Conservation (phyloP, 2,797 vertebrate genomes). For the Urophycis tenuis region DNA sequence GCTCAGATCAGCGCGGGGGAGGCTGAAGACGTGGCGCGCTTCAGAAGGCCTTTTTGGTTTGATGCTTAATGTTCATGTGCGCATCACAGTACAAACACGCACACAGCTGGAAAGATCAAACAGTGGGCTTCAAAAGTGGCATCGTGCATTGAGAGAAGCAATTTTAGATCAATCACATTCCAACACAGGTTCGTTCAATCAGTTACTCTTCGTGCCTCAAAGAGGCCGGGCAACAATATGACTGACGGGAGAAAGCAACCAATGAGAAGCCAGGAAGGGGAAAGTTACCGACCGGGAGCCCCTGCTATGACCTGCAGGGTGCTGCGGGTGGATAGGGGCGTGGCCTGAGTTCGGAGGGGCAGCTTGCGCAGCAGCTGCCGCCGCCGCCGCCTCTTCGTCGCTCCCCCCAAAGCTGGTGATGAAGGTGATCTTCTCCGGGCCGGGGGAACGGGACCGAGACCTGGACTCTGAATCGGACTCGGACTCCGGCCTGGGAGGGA, state of each 20-base stretch:
- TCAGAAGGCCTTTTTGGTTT: too few relatives aligned
- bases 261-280: conserved; percentile 70
- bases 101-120: conserved; percentile 18
- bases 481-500: conserved; percentile 74
- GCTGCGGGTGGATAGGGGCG: conserved; percentile 70
- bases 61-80: background rate
- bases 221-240: conserved; percentile 44
- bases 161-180: background rate
- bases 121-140: background rate
- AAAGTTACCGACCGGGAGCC: conserved; percentile 97
- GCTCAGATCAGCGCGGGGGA: too few relatives aligned
- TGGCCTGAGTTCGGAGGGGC: conserved; percentile 65
- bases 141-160: conserved; percentile 4
- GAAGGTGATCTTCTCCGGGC: conserved; percentile 91
- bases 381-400: conserved; percentile 78
- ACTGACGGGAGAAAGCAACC: conserved; percentile 59
- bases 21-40: too few relatives aligned
- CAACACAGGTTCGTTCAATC: background rate
- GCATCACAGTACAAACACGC: conserved; percentile 27
- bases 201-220: conserved; percentile 36
- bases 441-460: conserved; percentile 79
- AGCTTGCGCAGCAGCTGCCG: conserved; percentile 53
- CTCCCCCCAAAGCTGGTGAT: conserved; percentile 97
- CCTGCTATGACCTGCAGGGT: conserved; percentile 88
- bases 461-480: conserved; percentile 85